A percentile compares a stretch with the other conserved stretches of the same genome.
Evolutionary conservation across 2,888 invertebrate species (phyloP).

Genomic region (Catocala nupta): DNA sequence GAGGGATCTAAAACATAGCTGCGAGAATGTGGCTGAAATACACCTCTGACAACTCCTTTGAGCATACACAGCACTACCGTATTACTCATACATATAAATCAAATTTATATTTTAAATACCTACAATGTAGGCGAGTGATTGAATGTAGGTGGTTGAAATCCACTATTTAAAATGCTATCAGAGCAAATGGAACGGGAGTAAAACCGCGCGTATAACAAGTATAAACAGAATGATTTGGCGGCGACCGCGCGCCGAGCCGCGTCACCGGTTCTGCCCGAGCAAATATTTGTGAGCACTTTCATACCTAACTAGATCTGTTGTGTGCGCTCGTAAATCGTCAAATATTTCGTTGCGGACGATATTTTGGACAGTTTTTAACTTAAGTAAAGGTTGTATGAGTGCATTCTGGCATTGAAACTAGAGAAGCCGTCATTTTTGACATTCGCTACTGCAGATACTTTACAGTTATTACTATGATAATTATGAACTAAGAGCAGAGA

Average conservation of each 20-base stretch:
- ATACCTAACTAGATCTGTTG: constrained; percentile 40
- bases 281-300: constrained; percentile 45
- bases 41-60: no score
- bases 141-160: not conserved
- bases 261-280: constrained; percentile 35
- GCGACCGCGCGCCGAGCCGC: constrained; percentile 30
- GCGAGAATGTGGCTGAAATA: no score
- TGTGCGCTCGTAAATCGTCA: constrained; percentile 36
- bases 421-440: no score
- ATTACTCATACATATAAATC: no score
- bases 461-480: no score
- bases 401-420: no score
- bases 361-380: not conserved
- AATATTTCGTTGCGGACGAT: constrained; percentile 3
- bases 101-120: no score
- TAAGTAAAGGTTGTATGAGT: not conserved
- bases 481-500: no score
- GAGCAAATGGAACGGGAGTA: constrained; percentile 30
- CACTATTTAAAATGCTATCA: constrained; percentile 26
- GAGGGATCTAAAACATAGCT: no score
- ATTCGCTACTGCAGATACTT: no score
- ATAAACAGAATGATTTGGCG: constrained; percentile 48
- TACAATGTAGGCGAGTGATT: not conserved
- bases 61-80: no score
- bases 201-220: constrained; percentile 37